These are phyloP conservation scores for Invenusta paracnida DNA, from an alignment of 2,888 invertebrate genomes.

Conservation along the genomic window DNA sequence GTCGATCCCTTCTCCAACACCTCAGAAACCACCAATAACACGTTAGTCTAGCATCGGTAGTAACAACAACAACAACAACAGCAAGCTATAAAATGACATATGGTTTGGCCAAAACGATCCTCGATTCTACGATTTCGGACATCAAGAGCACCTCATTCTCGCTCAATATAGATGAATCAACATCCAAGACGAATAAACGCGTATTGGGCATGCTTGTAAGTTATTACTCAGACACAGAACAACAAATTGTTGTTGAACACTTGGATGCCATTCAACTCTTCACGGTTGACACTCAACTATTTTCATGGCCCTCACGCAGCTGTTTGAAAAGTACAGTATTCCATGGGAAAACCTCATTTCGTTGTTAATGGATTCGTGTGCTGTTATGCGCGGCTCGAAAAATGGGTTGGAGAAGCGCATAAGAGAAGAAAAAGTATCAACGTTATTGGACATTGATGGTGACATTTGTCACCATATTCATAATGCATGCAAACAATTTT, in stretches of 20 bases:
- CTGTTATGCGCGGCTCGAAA: constrained; percentile 39
- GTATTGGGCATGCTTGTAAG: background rate
- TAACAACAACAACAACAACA: no score
- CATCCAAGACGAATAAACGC: background rate
- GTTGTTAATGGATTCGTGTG: constrained; percentile 39
- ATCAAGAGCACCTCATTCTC: constrained; percentile 40
- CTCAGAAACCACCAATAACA: no score
- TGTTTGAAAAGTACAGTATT: constrained; percentile 3
- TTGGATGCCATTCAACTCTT: constrained; percentile 10
- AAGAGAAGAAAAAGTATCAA: constrained; percentile 34
- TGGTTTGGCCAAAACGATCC: background rate
- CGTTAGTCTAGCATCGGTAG: no score
- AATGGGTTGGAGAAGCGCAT: constrained; percentile 35
- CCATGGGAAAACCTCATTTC: constrained; percentile 38
- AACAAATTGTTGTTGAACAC: constrained; percentile 11
- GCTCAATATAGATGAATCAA: constrained; percentile 13
- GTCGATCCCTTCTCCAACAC: no score
- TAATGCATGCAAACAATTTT: constrained; percentile 44
- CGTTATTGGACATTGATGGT: constrained; percentile 45
- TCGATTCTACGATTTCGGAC: background rate
- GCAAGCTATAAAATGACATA: constrained; percentile 5
- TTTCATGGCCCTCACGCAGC: background rate
- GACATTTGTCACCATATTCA: constrained; percentile 46
- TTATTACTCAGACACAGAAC: constrained; percentile 8
- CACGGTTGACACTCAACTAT: constrained; percentile 2